Evolutionary conservation across 2,888 invertebrate genomes (phyloP).

Genomic region (Helobdella robusta): DNA sequence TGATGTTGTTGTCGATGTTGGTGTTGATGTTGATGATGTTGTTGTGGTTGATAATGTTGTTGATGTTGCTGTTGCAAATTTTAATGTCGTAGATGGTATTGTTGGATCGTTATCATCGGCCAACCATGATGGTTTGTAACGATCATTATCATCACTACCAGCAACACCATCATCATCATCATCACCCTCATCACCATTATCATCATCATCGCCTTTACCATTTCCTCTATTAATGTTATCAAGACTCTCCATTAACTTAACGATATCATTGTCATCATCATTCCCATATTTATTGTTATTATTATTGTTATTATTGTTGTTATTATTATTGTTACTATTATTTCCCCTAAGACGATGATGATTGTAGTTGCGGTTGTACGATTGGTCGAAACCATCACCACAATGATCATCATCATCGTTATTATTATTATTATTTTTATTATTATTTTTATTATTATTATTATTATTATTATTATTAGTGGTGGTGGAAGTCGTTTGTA

Average conservation of each 20-base stretch:
- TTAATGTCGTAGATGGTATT: not conserved
- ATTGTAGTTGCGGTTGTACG: no score
- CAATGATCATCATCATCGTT: not conserved
- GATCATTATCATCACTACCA: not conserved
- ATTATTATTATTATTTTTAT: no score
- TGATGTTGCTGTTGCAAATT: not conserved
- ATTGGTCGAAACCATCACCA: not conserved
- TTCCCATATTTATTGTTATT: no score
- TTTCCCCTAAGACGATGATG: no score
- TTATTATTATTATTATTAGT: no score
- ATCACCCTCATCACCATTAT: conserved; percentile 4
- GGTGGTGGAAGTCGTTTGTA: no score
- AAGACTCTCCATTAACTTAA: not conserved
- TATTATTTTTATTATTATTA: no score
- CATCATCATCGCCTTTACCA: conserved; percentile 4
- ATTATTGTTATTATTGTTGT: no score
- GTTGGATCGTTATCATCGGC: not conserved
- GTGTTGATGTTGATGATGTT: no score
- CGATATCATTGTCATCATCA: not conserved
- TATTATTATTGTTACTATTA: no score
- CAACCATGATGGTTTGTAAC: not conserved
- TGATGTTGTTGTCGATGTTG: no score
- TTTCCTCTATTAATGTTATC: not conserved
- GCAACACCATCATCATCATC: conserved; percentile 12
- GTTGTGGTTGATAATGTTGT: no score